Evolutionary conservation across 1,140 invertebrate genomes (phyloP).

Genomic region (Tenebrio molitor): DNA sequence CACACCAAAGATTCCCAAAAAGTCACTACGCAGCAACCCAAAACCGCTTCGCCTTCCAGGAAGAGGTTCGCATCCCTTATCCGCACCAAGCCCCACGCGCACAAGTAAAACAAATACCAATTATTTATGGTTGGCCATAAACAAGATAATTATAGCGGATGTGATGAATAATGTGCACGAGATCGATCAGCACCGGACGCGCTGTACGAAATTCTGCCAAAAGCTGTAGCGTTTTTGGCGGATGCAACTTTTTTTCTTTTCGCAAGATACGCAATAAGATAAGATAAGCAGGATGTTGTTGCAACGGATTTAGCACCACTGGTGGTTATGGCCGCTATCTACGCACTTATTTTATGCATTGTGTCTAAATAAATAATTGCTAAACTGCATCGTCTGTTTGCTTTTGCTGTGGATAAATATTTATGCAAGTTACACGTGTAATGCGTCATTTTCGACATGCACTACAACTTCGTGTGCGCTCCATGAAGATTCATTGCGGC

Average conservation of each 20-base stretch:
- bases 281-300: background rate
- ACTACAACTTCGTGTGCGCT: too few species aligned
- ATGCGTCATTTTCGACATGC: constrained; percentile 30
- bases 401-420: constrained; percentile 18
- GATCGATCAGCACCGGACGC: background rate
- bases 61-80: too few species aligned
- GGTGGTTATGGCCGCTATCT: background rate
- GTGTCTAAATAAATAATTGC: constrained; percentile 21
- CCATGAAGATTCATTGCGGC: too few species aligned
- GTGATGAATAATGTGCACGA: background rate
- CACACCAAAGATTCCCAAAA: too few species aligned
- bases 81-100: too few species aligned
- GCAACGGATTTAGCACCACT: constrained; percentile 1
- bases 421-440: constrained; percentile 7
- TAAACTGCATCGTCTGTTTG: constrained; percentile 18
- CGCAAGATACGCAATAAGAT: background rate
- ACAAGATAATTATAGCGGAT: background rate
- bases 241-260: background rate
- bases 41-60: background rate
- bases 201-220: too few species aligned
- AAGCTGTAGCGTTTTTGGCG: too few species aligned
- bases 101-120: background rate
- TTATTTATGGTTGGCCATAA: background rate
- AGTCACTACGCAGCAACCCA: too few species aligned
- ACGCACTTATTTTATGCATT: constrained; percentile 4